Percentiles rank a stretch among this genome's conserved stretches.
These are phyloP conservation scores for Pandemis heparana DNA, from an alignment of 2,888 invertebrate species.

Conservation along the genomic window DNA sequence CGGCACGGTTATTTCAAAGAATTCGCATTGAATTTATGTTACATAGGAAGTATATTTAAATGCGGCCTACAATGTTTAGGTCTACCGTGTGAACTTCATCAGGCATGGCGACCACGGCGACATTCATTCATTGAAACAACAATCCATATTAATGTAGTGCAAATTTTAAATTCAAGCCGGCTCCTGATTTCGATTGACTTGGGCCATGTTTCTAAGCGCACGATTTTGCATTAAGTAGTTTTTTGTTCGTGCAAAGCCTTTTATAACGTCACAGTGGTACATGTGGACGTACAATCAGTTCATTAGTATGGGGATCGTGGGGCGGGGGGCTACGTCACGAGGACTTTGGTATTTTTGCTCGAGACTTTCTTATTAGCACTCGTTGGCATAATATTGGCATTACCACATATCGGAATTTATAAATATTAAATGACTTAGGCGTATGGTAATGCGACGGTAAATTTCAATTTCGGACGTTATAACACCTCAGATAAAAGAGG, in stretches of 20 bases:
- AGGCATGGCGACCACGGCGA: slow-evolving; percentile 81
- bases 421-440: slow-evolving; percentile 19
- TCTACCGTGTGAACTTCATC: slow-evolving; percentile 85
- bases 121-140: slow-evolving; percentile 85
- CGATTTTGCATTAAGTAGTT: slow-evolving; percentile 82
- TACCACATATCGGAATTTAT: slow-evolving; percentile 21
- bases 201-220: slow-evolving; percentile 79
- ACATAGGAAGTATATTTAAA: slow-evolving; percentile 85
- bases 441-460: neutral
- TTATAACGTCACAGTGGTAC: slow-evolving; percentile 74
- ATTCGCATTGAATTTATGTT: slow-evolving; percentile 80
- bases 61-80: slow-evolving; percentile 82
- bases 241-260: slow-evolving; percentile 77
- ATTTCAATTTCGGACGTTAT: neutral
- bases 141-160: slow-evolving; percentile 85
- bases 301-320: slow-evolving; percentile 60
- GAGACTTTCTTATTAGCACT: slow-evolving; percentile 40
- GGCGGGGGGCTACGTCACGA: slow-evolving; percentile 64
- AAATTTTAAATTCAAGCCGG: slow-evolving; percentile 84
- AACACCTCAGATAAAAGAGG: neutral
- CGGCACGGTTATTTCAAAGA: slow-evolving; percentile 81
- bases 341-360: slow-evolving; percentile 47
- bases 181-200: slow-evolving; percentile 79
- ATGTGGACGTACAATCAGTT: slow-evolving; percentile 63
- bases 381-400: slow-evolving; percentile 27